Percentiles rank a stretch among this genome's conserved stretches.
Evolutionary conservation across 1,140 invertebrate species (phyloP).

Genomic region (Hormaphis cornu): DNA sequence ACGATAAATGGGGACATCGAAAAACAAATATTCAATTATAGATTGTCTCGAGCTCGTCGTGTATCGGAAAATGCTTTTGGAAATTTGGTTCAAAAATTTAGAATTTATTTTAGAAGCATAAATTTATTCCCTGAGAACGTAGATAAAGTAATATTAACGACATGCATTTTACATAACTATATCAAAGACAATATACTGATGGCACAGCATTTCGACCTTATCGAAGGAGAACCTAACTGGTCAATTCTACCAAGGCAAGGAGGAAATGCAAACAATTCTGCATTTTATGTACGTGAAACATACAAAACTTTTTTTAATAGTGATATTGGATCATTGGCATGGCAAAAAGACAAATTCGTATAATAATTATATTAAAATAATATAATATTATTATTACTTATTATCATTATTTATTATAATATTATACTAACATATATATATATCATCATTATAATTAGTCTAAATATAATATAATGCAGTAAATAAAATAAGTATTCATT

Average conservation of each 20-base stretch:
- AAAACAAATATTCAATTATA: constrained; percentile 42
- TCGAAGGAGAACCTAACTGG: neutral
- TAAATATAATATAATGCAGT: neutral
- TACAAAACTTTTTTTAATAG: constrained; percentile 24
- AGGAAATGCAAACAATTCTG: neutral
- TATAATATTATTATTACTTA: neutral
- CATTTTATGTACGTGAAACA: constrained; percentile 20
- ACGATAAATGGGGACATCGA: constrained; percentile 21
- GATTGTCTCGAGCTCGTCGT: constrained; percentile 41
- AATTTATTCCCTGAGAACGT: constrained; percentile 32
- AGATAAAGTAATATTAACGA: constrained; percentile 29
- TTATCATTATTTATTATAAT: neutral
- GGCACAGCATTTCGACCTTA: neutral
- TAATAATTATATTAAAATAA: neutral
- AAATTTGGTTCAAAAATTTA: constrained; percentile 36
- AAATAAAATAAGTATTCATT: neutral
- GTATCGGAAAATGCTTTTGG: constrained; percentile 45
- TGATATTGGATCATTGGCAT: constrained; percentile 17
- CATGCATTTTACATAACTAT: constrained; percentile 1
- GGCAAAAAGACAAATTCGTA: neutral
- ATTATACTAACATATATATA: neutral
- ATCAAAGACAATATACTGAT: neutral
- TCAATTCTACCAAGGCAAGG: neutral
- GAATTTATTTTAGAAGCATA: constrained; percentile 31
- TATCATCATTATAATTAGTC: neutral